Evolutionary conservation across 1,140 invertebrate genomes (phyloP).

Genomic region (Ridgeia piscesae): DNA sequence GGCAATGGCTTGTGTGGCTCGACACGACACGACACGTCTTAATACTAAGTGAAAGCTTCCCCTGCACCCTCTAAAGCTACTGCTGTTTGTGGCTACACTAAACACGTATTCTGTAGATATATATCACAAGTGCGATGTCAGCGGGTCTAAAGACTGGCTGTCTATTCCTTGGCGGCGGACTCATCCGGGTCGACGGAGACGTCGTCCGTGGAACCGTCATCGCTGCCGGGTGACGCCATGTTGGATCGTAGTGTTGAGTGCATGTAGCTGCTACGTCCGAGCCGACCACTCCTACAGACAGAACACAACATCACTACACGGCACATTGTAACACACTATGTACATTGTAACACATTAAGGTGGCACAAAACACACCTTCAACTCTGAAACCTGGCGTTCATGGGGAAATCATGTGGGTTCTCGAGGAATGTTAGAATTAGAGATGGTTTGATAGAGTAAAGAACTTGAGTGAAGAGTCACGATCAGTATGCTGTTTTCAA

Average conservation of each 20-base stretch:
- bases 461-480: too few species aligned
- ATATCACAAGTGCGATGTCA: background rate
- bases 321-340: too few species aligned
- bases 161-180: background rate
- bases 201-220: constrained; percentile 12
- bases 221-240: constrained; percentile 7
- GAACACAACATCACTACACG: too few species aligned
- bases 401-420: background rate
- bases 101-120: background rate
- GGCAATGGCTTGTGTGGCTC: background rate
- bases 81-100: background rate
- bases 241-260: background rate
- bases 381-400: background rate
- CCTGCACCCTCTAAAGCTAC: background rate
- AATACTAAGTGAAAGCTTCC: background rate
- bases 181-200: background rate
- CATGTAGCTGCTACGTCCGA: constrained; percentile 12
- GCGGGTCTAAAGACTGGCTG: background rate
- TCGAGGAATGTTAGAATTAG: background rate
- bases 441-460: background rate
- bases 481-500: too few species aligned
- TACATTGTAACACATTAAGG: background rate
- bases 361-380: too few species aligned
- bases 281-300: constrained; percentile 6
- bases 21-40: background rate